These are phyloP conservation scores for Fabriciana adippe DNA, from an alignment of 2,888 invertebrate genomes.

Conservation along the genomic window DNA sequence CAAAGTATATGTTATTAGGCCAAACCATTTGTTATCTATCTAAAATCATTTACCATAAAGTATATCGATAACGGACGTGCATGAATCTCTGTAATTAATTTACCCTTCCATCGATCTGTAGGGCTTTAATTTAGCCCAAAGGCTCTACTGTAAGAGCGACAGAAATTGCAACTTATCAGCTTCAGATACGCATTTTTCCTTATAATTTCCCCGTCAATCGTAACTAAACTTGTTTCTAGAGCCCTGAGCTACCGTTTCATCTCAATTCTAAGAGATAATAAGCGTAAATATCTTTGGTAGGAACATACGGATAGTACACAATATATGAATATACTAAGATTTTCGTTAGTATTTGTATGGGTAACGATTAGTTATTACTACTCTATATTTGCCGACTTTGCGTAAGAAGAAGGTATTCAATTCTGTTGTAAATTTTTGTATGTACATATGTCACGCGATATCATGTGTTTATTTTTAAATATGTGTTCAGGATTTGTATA, in stretches of 20 bases:
- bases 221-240: slow-evolving; percentile 33
- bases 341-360: slow-evolving; percentile 30
- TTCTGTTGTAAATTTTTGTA: background rate
- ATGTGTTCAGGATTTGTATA: background rate
- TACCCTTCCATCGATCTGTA: slow-evolving; percentile 22
- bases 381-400: background rate
- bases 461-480: background rate
- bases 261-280: slow-evolving; percentile 54
- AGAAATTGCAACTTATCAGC: slow-evolving; percentile 40
- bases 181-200: slow-evolving; percentile 55
- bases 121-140: slow-evolving; percentile 34
- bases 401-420: background rate
- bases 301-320: slow-evolving; percentile 56
- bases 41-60: slow-evolving; percentile 27
- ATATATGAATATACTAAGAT: slow-evolving; percentile 46
- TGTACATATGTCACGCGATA: too few relatives aligned
- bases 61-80: slow-evolving; percentile 26
- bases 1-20: background rate
- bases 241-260: slow-evolving; percentile 65
- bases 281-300: slow-evolving; percentile 59
- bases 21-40: slow-evolving; percentile 13
- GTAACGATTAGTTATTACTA: background rate
- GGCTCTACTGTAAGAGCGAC: slow-evolving; percentile 30
- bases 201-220: slow-evolving; percentile 53
- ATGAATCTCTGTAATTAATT: slow-evolving; percentile 24